Base-by-base conservation (phyloP, 1,140 invertebrate species). In the Pogonus chalceus region DNA sequence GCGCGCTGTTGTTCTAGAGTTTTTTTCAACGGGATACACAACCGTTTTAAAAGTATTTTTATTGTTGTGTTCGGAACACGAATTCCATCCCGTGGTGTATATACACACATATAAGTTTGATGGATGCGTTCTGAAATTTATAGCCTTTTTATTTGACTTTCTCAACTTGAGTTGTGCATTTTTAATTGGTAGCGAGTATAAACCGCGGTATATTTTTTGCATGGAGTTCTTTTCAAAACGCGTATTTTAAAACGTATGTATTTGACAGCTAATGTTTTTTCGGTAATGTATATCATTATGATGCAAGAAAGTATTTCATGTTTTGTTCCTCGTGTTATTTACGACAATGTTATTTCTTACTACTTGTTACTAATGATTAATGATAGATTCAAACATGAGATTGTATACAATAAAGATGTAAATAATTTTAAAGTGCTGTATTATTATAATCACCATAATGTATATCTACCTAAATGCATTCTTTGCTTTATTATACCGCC, bases 11-110 rank as follows among this genome's bases (percentile, higher is more conserved):
- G 37, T 43, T 43, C 37, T 43, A 10, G 9, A 10, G 37, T 43
- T 43, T 43, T 43, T 43, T 43, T 10, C 7, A 43, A 10, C 7
- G 37, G 18, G 18, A 43, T 43, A 18, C 37, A 43, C 37, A 43
- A 18, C 37, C 37, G 37, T 18, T 43, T 43, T 43, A 43, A 43
- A 43, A 43, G 37, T 43, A 43, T 43, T 43, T 43, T 43, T 43
- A 43, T 43, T 43, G 37, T 43, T 43, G 37, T 43, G 37, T 7
- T 43, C 37, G 9, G 7, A 12, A 43, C 18, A 43, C 37, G 37
- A 7, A 43, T 43, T 43, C 37, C 37, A 12, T 3, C 14, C n/a
- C n/a, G n/a, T n/a, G n/a, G 14, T 43, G 37, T 43, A 16, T 43
- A 43, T 12, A 4, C 37, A n/a, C n/a, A n/a, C n/a, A n/a, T n/a